Evolutionary conservation across 37 sponge, comb jelly and placozoan genomes (phyloP).

Genomic region (Lycopodina hypogea): DNA sequence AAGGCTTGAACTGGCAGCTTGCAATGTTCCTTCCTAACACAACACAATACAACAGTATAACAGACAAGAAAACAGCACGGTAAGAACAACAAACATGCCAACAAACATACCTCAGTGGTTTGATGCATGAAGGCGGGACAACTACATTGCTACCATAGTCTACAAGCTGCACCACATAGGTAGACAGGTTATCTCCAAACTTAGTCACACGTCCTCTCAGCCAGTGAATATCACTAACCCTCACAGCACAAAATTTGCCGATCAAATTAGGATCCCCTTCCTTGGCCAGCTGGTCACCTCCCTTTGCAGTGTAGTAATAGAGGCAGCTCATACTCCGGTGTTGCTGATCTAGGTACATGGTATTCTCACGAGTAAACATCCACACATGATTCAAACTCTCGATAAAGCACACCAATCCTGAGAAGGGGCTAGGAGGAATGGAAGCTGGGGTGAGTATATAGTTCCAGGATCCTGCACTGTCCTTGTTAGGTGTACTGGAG

Average conservation of each 20-base stretch:
- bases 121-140: conserved; percentile 33
- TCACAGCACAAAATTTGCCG: conserved; percentile 54
- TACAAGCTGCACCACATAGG: conserved; percentile 46
- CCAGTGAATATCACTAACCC: conserved; percentile 57
- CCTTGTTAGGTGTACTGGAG: neutral
- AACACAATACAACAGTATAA: neutral
- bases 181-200: conserved; percentile 10
- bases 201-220: conserved; percentile 39
- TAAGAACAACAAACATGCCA: neutral
- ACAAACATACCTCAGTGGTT: conserved; percentile 45
- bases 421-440: conserved; percentile 31
- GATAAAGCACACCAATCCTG: conserved; percentile 52
- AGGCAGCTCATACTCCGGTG: conserved; percentile 54
- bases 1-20: conserved; percentile 38
- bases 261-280: conserved; percentile 17
- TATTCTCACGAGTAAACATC: conserved; percentile 31
- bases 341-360: conserved; percentile 28
- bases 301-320: conserved; percentile 20
- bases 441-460: neutral
- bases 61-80: neutral
- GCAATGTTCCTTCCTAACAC: conserved; percentile 37
- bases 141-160: conserved; percentile 65
- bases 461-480: conserved; percentile 25
- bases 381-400: conserved; percentile 49
- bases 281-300: neutral